Evolutionary conservation across 1,140 invertebrate species (phyloP).

Genomic region (Megalopta genalis): DNA sequence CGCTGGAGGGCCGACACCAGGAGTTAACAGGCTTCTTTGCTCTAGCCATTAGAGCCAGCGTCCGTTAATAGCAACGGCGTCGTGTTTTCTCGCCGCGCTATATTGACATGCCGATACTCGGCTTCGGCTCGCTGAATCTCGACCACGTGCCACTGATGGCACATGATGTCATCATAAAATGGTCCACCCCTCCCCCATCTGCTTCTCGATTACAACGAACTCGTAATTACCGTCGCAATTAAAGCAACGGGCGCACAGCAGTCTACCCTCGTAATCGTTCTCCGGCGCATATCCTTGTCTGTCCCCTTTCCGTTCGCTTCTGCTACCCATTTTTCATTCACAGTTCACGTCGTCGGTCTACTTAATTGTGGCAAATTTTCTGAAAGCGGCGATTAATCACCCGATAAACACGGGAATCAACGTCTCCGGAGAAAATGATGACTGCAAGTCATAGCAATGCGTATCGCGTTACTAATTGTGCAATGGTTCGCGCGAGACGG

Average conservation of each 20-base stretch:
- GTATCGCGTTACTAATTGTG: too few species aligned
- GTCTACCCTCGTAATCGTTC: conserved; percentile 21
- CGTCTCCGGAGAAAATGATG: background rate
- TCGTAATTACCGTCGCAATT: conserved; percentile 53
- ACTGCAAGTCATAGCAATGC: background rate
- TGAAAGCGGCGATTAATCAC: background rate
- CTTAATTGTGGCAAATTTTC: background rate
- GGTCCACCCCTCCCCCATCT: conserved; percentile 2
- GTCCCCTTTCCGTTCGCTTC: background rate
- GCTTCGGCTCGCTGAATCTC: conserved; percentile 6
- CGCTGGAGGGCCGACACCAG: background rate
- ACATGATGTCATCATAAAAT: conserved; percentile 39
- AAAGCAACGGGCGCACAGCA: conserved; percentile 21
- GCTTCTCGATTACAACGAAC: conserved; percentile 36
- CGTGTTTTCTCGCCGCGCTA: conserved; percentile 23
- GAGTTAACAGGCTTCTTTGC: conserved; percentile 23
- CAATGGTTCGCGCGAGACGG: too few species aligned
- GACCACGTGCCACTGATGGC: conserved; percentile 25
- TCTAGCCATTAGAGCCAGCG: conserved; percentile 22
- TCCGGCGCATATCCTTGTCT: background rate
- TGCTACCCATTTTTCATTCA: conserved; percentile 8
- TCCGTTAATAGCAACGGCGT: conserved; percentile 21
- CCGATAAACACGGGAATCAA: background rate
- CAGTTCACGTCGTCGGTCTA: background rate
- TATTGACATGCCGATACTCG: conserved; percentile 28